Percentiles rank a stretch among this genome's conserved stretches.
Evolutionary conservation across 2,888 invertebrate species (phyloP).

Genomic region (Epistrophella euchroma): DNA sequence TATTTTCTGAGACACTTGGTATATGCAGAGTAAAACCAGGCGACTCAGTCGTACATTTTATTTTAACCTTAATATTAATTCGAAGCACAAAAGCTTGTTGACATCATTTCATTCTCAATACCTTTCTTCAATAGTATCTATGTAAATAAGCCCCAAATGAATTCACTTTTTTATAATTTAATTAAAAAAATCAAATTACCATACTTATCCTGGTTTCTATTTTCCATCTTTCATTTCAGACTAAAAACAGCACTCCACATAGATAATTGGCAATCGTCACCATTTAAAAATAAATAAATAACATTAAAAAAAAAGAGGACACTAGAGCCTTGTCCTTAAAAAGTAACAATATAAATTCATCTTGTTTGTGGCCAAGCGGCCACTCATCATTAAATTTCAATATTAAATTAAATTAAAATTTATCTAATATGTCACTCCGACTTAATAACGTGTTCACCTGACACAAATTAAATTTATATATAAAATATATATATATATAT

Average conservation of each 20-base stretch:
- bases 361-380: constrained; percentile 72
- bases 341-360: constrained; percentile 23
- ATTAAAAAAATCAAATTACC: constrained; percentile 33
- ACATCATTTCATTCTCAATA: background rate
- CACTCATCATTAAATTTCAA: constrained; percentile 52
- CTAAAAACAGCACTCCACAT: constrained; percentile 11
- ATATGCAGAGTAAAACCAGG: too few relatives aligned
- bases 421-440: constrained; percentile 78
- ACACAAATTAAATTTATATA: constrained; percentile 78
- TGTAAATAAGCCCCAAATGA: background rate
- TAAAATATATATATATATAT: constrained; percentile 14
- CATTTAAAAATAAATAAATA: constrained; percentile 4
- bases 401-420: constrained; percentile 52
- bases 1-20: too few relatives aligned
- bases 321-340: constrained; percentile 29
- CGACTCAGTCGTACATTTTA: too few relatives aligned
- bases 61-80: too few relatives aligned
- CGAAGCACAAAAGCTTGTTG: too few relatives aligned
- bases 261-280: background rate
- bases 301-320: constrained; percentile 21
- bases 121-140: background rate
- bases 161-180: constrained; percentile 28
- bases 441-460: constrained; percentile 80
- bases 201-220: constrained; percentile 31
- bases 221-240: constrained; percentile 59